Evolutionary conservation across 2,888 invertebrate species (phyloP).

Genomic region (Lamproptera curius): DNA sequence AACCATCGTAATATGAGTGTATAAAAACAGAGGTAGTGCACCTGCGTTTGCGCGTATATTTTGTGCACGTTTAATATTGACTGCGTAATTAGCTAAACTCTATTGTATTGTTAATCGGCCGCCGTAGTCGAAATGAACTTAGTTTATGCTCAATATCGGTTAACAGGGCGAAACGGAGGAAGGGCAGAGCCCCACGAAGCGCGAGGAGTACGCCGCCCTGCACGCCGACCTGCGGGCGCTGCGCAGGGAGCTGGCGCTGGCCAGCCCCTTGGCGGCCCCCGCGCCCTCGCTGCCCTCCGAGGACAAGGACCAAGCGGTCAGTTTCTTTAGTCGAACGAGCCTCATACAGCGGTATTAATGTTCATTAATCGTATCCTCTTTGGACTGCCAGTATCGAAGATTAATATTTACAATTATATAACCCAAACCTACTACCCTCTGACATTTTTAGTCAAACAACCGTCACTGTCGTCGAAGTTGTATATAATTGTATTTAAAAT

Average conservation of each 20-base stretch:
- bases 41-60: no score
- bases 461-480: no score
- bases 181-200: background rate
- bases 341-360: no score
- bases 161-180: background rate
- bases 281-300: slow-evolving; percentile 23
- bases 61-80: background rate
- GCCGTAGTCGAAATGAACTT: background rate
- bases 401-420: no score
- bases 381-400: no score
- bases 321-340: no score
- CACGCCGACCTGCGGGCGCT: slow-evolving; percentile 26
- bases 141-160: no score
- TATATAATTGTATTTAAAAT: no score
- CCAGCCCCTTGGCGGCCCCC: slow-evolving; percentile 8
- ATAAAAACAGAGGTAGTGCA: background rate
- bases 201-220: slow-evolving; percentile 17
- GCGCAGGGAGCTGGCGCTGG: slow-evolving; percentile 27
- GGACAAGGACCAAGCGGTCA: slow-evolving; percentile 63
- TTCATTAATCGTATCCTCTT: no score
- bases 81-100: background rate
- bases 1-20: background rate
- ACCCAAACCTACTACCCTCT: no score
- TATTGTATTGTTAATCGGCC: background rate
- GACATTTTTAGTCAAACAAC: no score